Conservation (phyloP, 2,888 invertebrate species). For the Drosophila quinaria region DNA sequence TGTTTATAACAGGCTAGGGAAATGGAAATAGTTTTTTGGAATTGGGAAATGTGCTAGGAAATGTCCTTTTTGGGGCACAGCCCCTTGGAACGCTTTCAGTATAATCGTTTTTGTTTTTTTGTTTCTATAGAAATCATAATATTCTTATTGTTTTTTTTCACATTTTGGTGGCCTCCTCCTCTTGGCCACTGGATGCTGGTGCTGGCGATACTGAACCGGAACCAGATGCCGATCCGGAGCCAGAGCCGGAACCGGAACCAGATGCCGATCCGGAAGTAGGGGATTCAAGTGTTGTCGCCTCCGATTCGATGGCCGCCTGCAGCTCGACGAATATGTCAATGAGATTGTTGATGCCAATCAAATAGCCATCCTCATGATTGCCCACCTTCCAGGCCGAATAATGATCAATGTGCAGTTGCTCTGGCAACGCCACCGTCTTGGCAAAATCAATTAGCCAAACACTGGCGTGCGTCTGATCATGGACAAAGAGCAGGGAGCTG, state of each 20-base stretch:
- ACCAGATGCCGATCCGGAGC: constrained; percentile 26
- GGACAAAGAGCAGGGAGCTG: constrained; percentile 97
- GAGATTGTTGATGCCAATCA: constrained; percentile 95
- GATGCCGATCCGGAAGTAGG: constrained; percentile 6
- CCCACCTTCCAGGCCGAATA: constrained; percentile 95
- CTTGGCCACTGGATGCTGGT: constrained; percentile 44
- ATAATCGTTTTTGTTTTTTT: constrained; percentile 30
- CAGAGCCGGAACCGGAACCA: not conserved
- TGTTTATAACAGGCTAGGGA: constrained; percentile 1
- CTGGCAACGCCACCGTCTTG: constrained; percentile 94
- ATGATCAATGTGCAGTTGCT: constrained; percentile 91
- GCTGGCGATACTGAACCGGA: constrained; percentile 54
- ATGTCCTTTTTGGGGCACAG: constrained; percentile 54
- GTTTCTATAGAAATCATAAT: constrained; percentile 25
- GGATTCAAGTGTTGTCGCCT: constrained; percentile 19
- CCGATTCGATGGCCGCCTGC: constrained; percentile 61
- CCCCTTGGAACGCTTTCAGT: constrained; percentile 60
- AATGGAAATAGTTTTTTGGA: constrained; percentile 11
- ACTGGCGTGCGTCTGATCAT: constrained; percentile 94
- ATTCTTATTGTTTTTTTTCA: constrained; percentile 17
- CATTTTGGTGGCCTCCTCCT: constrained; percentile 45
- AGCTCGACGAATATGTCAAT: constrained; percentile 91
- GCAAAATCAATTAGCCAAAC: constrained; percentile 99
- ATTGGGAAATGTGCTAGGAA: constrained; percentile 57
- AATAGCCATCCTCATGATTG: constrained; percentile 98